These are phyloP conservation scores for Agelastica alni DNA, from an alignment of 2,888 invertebrate species.

Conservation along the genomic window DNA sequence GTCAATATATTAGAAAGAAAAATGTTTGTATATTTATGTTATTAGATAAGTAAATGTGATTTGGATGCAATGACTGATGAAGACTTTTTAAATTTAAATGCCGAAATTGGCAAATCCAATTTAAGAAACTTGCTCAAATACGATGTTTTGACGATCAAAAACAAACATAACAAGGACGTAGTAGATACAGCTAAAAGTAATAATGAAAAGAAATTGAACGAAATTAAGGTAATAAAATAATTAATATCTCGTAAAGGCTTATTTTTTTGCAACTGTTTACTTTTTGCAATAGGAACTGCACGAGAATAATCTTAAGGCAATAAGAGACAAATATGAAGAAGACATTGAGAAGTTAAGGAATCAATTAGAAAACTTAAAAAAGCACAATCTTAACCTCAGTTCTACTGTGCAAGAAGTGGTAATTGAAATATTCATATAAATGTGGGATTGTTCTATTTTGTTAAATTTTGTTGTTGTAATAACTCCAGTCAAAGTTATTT, in stretches of 20 bases:
- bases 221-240: neutral
- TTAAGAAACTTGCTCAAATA: slow-evolving; percentile 45
- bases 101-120: slow-evolving; percentile 43
- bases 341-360: slow-evolving; percentile 55
- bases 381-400: slow-evolving; percentile 43
- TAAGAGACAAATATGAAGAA: slow-evolving; percentile 60
- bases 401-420: slow-evolving; percentile 62
- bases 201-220: neutral
- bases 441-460: too few relatives aligned
- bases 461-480: too few relatives aligned
- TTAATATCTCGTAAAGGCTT: neutral
- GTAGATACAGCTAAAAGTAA: slow-evolving; percentile 58
- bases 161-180: too few relatives aligned
- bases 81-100: slow-evolving; percentile 41
- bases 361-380: slow-evolving; percentile 53
- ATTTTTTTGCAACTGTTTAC: neutral
- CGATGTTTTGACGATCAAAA: slow-evolving; percentile 41
- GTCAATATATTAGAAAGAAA: too few relatives aligned
- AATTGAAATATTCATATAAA: too few relatives aligned
- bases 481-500: too few relatives aligned
- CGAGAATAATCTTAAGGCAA: slow-evolving; percentile 53
- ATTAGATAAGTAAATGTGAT: slow-evolving; percentile 40
- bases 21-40: neutral
- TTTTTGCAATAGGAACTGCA: slow-evolving; percentile 45
- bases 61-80: slow-evolving; percentile 45